Base-by-base conservation (phyloP, 2,797 vertebrate genomes). In the Neostethus bicornis region DNA sequence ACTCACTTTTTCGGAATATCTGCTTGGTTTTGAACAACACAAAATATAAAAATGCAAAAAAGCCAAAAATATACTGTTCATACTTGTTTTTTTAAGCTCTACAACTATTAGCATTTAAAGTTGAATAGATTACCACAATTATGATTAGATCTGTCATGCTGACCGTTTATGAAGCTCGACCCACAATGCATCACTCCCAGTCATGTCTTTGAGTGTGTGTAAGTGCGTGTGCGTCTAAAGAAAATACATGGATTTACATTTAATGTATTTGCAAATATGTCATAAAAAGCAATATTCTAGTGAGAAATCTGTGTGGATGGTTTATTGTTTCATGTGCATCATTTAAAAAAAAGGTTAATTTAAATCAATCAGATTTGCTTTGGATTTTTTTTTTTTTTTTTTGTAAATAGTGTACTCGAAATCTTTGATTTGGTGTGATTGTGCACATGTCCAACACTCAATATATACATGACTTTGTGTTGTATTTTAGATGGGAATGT, bases 111-210 rank as follows among this genome's bases (percentile, higher is more conserved):
- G 45, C 34, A 45, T 12, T 29, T 63, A 56, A 24, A 20, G 38
- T 39, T 68, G 21, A 71, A 65, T 72, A 60, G 75, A 59, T 67
- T 48, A 70, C 44, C 46, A 45, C 67, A 77, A 81, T 80, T 67
- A 77, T 70, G 58, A 63, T 49, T 75, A 53, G 35, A 74, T 70
- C 64, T 71, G 58, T 60, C 62, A 73, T 61, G 81, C 50, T 76
- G 75, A 54, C 16, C 50, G 34, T 43, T 80, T 82, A 86, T 85
- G 77, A 84, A 83, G 79, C 73, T 78, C 52, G 75, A 56, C 73
- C 83, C 79, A 86, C 53, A 81, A 82, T 83, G 75, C 83, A 77
- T 31, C 61, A 57, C 77, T 83, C 73, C 80, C 63, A 77, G 59
- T 74, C 79, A 52, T 74, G 29, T 60, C 32, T 76, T 28, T 59